phyloP scores from a whole-genome alignment of 1,140 invertebrate genomes.

The Trichogramma pretiosum region DNA sequence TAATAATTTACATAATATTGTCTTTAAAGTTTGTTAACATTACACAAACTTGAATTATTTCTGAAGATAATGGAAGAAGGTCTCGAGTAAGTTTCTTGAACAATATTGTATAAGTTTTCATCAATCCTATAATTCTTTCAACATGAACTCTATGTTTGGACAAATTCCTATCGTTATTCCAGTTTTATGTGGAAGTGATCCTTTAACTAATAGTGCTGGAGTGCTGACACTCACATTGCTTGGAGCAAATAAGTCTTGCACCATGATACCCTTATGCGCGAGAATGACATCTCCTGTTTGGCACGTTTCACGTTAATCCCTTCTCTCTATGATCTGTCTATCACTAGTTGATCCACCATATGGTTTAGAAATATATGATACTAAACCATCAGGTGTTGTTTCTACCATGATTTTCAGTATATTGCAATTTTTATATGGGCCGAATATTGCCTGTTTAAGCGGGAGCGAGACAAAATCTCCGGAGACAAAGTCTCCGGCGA shows the following conservation, averaged over 20 bases:
- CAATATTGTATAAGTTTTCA: not conserved
- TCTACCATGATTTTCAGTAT: not conserved
- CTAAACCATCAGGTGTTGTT: not conserved
- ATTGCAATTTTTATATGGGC: not conserved
- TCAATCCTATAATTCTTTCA: not conserved
- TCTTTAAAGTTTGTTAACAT: not conserved
- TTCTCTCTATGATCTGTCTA: not conserved
- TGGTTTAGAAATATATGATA: not conserved
- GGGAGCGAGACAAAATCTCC: too few species aligned
- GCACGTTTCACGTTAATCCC: not conserved
- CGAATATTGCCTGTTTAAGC: constrained; percentile 3
- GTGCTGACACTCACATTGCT: not conserved
- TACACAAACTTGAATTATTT: not conserved
- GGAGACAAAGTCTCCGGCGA: too few species aligned
- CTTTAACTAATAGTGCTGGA: not conserved
- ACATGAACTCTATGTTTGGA: not conserved
- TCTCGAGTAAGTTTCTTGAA: not conserved
- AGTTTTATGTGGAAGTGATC: not conserved
- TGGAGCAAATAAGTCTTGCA: not conserved
- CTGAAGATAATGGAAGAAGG: not conserved
- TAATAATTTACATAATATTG: not conserved
- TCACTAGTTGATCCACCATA: not conserved
- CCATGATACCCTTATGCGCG: not conserved
- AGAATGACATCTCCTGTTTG: not conserved
- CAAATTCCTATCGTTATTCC: not conserved